Conservation (phyloP, 1,140 invertebrate species). For the Gryon sp. region DNA sequence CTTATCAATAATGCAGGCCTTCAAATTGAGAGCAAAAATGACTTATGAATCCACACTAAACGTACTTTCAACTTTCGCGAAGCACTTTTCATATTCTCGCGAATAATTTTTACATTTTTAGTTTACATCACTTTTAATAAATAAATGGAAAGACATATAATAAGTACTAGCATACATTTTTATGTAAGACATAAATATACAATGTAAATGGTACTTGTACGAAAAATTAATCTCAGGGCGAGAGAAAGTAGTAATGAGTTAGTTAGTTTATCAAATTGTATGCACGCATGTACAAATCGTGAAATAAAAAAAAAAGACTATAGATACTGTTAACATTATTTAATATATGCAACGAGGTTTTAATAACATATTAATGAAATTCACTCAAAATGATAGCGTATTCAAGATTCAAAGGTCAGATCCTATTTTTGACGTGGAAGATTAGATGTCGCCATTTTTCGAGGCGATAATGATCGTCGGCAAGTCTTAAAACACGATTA, state of each 20-base stretch:
- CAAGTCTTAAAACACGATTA: constrained; percentile 52
- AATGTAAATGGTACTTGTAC: constrained; percentile 46
- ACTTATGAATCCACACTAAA: constrained; percentile 26
- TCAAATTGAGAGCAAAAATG: constrained; percentile 42
- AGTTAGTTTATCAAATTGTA: neutral
- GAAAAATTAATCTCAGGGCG: constrained; percentile 69
- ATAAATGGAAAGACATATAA: no score
- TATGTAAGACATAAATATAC: constrained; percentile 16
- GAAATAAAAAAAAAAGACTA: constrained; percentile 1
- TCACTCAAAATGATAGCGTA: constrained; percentile 45
- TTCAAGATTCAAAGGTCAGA: constrained; percentile 53
- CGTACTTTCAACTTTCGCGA: constrained; percentile 11
- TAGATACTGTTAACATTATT: constrained; percentile 29
- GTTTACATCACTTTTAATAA: no score
- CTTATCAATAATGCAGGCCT: constrained; percentile 53
- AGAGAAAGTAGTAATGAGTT: constrained; percentile 70
- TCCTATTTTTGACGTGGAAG: constrained; percentile 50
- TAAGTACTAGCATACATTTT: constrained; percentile 9
- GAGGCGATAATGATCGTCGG: constrained; percentile 56
- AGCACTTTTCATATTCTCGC: neutral
- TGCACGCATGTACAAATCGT: constrained; percentile 4
- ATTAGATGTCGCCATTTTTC: constrained; percentile 63
- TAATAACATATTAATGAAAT: constrained; percentile 36
- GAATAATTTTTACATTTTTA: no score
- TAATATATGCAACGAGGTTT: constrained; percentile 20